These are phyloP conservation scores for Gallinago solitaria DNA, from an alignment of 2,797 vertebrate species.

Conservation along the genomic window DNA sequence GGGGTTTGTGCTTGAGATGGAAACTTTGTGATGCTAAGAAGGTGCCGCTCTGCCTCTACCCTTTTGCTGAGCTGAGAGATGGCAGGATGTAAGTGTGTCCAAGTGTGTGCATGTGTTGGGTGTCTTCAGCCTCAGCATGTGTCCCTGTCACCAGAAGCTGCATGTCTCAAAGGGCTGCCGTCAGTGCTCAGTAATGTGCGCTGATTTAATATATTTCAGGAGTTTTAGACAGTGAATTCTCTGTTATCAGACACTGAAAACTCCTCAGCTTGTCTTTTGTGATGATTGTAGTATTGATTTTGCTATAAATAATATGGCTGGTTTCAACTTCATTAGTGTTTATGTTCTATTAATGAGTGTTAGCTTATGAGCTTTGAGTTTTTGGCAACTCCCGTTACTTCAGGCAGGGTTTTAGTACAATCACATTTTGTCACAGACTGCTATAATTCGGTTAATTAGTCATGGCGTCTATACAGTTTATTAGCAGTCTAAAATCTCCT, in stretches of 20 bases:
- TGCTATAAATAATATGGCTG: background rate
- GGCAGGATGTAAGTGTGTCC: background rate
- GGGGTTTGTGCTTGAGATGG: background rate
- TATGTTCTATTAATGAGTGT: constrained; percentile 1
- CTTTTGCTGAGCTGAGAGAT: background rate
- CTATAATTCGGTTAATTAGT: constrained; percentile 80
- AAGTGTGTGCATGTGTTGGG: background rate
- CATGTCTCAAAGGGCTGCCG: background rate
- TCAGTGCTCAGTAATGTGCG: background rate
- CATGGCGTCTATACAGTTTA: constrained; percentile 72
- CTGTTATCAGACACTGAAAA: background rate
- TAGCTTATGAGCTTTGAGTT: constrained; percentile 49
- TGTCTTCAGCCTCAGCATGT: background rate
- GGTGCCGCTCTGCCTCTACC: background rate
- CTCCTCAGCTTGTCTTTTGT: background rate
- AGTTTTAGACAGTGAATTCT: background rate
- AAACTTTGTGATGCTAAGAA: background rate
- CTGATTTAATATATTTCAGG: background rate
- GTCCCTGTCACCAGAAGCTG: background rate
- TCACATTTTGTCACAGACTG: constrained; percentile 68
- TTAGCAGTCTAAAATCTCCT: constrained; percentile 67
- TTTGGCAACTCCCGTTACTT: constrained; percentile 42
- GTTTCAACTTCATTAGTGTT: constrained; percentile 46
- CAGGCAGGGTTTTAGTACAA: constrained; percentile 48
- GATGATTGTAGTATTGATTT: background rate